Evolutionary conservation across 2,113 vertebrate species (phyloP).

Genomic region (Rhinogobius similis): DNA sequence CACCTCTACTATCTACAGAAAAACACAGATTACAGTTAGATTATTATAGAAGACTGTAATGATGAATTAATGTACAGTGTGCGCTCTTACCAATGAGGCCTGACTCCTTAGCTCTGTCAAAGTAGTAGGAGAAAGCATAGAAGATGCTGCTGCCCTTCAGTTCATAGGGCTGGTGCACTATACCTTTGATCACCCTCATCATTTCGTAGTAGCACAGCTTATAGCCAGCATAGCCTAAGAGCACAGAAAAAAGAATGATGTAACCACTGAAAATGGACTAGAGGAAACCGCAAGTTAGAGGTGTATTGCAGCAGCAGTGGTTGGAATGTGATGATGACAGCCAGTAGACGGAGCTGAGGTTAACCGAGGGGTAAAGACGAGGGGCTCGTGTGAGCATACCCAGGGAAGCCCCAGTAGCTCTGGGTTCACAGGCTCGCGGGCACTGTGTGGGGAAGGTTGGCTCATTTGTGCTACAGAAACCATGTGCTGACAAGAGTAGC

Average conservation of each 20-base stretch:
- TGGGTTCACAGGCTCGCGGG: conserved; percentile 55
- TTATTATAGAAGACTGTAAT: too few species aligned
- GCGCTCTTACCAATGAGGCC: conserved; percentile 87
- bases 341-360: conserved; percentile 37
- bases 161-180: conserved; percentile 91
- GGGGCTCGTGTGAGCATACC: conserved; percentile 42
- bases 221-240: conserved; percentile 88
- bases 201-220: conserved; percentile 93
- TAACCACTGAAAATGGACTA: conserved; percentile 7
- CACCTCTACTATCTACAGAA: conserved; percentile 85
- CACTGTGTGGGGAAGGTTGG: conserved; percentile 25
- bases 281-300: conserved; percentile 18
- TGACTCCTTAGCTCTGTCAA: conserved; percentile 90
- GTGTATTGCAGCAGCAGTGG: conserved; percentile 18
- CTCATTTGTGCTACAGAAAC: conserved; percentile 53
- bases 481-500: conserved; percentile 69
- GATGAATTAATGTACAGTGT: conserved; percentile 13
- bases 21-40: conserved; percentile 44
- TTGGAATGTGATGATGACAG: conserved; percentile 32
- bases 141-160: conserved; percentile 86
- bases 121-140: conserved; percentile 98
- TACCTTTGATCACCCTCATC: conserved; percentile 86
- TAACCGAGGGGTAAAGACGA: conserved; percentile 31
- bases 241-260: conserved; percentile 7
- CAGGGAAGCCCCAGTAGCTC: conserved; percentile 65